Evolutionary conservation across 2,888 invertebrate species (phyloP).

Genomic region (Nemapogon koenigi): DNA sequence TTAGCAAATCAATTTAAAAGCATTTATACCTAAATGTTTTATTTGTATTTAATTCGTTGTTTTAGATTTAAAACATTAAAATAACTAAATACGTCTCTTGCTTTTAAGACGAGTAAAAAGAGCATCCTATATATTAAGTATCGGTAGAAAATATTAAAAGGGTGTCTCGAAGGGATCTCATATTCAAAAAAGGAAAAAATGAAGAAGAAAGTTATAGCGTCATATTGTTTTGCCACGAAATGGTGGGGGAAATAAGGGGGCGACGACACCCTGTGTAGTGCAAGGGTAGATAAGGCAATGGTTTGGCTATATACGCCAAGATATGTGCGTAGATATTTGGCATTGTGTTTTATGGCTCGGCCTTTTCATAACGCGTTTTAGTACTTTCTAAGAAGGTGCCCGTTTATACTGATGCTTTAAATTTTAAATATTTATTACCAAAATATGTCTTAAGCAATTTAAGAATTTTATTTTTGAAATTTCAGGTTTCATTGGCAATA

Average conservation of each 20-base stretch:
- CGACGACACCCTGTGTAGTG: conserved; percentile 46
- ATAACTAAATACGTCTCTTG: too few relatives aligned
- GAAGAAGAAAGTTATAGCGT: conserved; percentile 60
- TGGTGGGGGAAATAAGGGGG: conserved; percentile 26
- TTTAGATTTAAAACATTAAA: too few relatives aligned
- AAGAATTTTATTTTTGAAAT: too few relatives aligned
- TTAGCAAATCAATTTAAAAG: too few relatives aligned
- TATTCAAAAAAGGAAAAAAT: conserved; percentile 59
- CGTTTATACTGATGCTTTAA: too few relatives aligned
- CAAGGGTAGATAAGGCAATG: conserved; percentile 45
- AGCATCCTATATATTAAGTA: conserved; percentile 33
- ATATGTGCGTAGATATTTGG: conserved; percentile 25
- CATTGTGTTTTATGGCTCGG: conserved; percentile 42
- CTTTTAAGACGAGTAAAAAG: too few relatives aligned
- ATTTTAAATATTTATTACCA: too few relatives aligned
- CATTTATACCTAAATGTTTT: too few relatives aligned
- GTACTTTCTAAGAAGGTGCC: conserved; percentile 5
- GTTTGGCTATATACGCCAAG: conserved; percentile 34
- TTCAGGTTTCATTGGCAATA: too few relatives aligned
- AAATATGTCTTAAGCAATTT: too few relatives aligned
- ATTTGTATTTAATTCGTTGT: too few relatives aligned
- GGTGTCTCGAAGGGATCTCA: conserved; percentile 42
- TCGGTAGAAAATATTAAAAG: conserved; percentile 35
- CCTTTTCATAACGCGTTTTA: conserved; percentile 25
- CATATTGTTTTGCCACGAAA: conserved; percentile 63